Evolutionary conservation across 2,797 vertebrate species (phyloP), one percentile per base, ranked within the genome.

Genomic region (Acanthopagrus latus): DNA sequence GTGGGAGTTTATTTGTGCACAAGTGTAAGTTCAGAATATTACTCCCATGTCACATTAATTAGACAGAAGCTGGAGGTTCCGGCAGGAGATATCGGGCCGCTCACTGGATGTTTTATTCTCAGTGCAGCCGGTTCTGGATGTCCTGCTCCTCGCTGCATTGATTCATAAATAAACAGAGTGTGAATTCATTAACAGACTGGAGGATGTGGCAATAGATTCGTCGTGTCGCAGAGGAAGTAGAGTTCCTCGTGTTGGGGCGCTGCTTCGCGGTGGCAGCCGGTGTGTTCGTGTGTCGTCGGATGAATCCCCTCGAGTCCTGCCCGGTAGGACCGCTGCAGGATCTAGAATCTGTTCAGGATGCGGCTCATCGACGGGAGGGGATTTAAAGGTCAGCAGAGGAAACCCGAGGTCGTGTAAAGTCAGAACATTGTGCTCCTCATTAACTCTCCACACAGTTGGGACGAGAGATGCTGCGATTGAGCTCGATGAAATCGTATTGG

Each of bases 1-100:
- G 72, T 74, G 66, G 86, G 78, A 83, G 78, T 83, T 78, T 69
- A 59, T 81, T 65, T 64, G 13, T 72, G 78, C 66, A 23, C 46
- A n/a, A 73, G 41, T 76, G 29, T 44, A 68, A 74, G 54, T 60
- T 81, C 51, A 33, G 56, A 70, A 50, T 66, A 66, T 74, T 48
- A 71, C 52, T 56, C 58, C 54, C 2, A 0, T 50, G 72, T 72
- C 60, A 27, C 23, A 10, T 73, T 64, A 77, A 81, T 63, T 38
- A 78, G 74, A 68, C 59, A 16, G 46, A 57, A 58, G 51, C 55
- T 66, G 33, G 52, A 56, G 41, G 25, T 38, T 72, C 64, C 68
- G 44, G 50, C 29, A 8, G 59, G 64, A 76, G 67, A 43, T n/a
- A 38, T 48, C 16, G 2, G 38, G 29, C 20, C 4, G 2, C 48